Evolutionary conservation across 1,140 invertebrate species (phyloP), one percentile per base, ranked within the genome.

Genomic region (Drosophila ficusphila): DNA sequence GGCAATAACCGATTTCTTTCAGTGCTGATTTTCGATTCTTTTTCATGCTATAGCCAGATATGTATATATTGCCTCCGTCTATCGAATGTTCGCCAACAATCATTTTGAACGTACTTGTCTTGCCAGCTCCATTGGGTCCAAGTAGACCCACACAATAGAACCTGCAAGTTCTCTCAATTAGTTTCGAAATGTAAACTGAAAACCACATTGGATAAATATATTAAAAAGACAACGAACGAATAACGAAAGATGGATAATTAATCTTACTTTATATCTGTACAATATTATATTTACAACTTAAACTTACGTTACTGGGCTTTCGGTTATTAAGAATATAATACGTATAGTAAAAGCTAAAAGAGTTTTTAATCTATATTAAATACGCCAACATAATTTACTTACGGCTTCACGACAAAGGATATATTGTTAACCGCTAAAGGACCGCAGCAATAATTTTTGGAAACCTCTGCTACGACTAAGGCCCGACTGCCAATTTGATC

Each of bases 21-120:
- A 93, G 92, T 60, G 91, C 85, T 58, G 93, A 91, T 3, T 93
- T 52, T 1, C 46, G 91, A 61, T 92, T 92, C 0, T 2, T 47
- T 33, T 33, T 62, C 3, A 94, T 90, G 18, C 92, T 93, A 16
- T 92, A 79, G 1, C 93, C 92, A 18, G 91, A 78, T 6, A 93
- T 91, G 49, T 79, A 93, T 6, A 92, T 92, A 14, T 92, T 89
- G 4, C 93, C 93, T 25, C 74, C 89, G 1, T 92, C 41, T 4
- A 94, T 93, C 31, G 77, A 83, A 1, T 94, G 92, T 82, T 96
- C 96, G 6, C 97, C 97, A 3, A 97, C 97, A 38, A 97, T 90
- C 95, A 97, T 97, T 89, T 95, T 95, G 89, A 97, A 97, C 3
- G 95, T 96, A 3, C 95, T 95, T 2, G 96, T 97, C 91, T 97